phyloP scores from a whole-genome alignment of 1,140 invertebrate genomes.

The Theocolax elegans region DNA sequence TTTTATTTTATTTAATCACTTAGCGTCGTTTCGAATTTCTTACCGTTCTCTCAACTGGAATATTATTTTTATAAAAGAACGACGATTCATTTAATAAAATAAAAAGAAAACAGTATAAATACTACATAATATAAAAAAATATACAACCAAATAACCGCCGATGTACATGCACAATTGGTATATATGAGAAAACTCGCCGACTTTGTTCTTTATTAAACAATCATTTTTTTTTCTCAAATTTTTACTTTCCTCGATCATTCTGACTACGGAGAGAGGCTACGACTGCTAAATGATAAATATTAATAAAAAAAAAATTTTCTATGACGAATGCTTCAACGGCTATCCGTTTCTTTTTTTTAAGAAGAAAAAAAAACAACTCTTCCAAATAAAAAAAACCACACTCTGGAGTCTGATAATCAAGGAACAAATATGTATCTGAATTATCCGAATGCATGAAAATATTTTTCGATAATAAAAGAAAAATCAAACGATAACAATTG shows the following conservation, averaged over 20 bases:
- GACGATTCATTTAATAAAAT: slow-evolving; percentile 24
- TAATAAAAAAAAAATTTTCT: slow-evolving; percentile 41
- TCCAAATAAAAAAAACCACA: too few relatives aligned
- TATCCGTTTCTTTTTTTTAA: too few relatives aligned
- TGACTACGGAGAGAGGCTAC: slow-evolving; percentile 31
- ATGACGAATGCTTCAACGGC: slow-evolving; percentile 42
- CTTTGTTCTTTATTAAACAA: too few relatives aligned
- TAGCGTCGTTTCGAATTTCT: slow-evolving; percentile 16
- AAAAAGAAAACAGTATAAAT: too few relatives aligned
- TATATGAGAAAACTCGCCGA: slow-evolving; percentile 7
- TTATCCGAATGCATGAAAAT: slow-evolving; percentile 27
- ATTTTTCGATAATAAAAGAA: slow-evolving; percentile 7
- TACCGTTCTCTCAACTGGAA: slow-evolving; percentile 2
- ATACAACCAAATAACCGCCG: slow-evolving; percentile 14
- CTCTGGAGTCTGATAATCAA: slow-evolving; percentile 24
- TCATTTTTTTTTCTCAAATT: slow-evolving; percentile 1
- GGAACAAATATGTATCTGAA: slow-evolving; percentile 28
- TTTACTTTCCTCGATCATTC: slow-evolving; percentile 23
- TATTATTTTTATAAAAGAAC: slow-evolving; percentile 31
- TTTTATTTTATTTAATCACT: slow-evolving; percentile 9
- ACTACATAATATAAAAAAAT: slow-evolving; percentile 7
- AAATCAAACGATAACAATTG: too few relatives aligned
- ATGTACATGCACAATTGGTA: too few relatives aligned
- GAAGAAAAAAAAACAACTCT: too few relatives aligned
- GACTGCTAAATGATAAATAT: slow-evolving; percentile 25